Percentiles rank a stretch among this genome's conserved stretches.
Conservation (phyloP, 2,113 vertebrate species). For the Rhinopomastus cyanomelas region DNA sequence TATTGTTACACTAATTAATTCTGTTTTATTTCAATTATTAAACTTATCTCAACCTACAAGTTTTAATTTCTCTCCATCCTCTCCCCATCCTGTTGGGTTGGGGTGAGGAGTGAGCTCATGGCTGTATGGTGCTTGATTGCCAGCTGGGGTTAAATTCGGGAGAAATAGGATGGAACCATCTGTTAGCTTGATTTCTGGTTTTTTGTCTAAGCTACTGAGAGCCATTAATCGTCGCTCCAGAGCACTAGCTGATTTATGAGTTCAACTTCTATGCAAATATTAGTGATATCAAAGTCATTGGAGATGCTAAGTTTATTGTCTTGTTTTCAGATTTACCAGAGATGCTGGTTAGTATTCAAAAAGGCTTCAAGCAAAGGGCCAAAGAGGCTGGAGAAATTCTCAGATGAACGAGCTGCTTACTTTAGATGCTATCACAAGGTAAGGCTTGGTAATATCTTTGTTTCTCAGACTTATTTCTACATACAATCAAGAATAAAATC, state of each 20-base stretch:
- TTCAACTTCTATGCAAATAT: neutral
- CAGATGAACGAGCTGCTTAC: slow-evolving; percentile 83
- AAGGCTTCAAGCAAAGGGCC: slow-evolving; percentile 87
- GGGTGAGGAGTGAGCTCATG: neutral
- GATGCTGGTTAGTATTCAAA: slow-evolving; percentile 86
- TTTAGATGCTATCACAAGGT: slow-evolving; percentile 86
- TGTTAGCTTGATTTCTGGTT: neutral
- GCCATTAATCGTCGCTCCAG: neutral
- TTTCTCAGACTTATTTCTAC: neutral
- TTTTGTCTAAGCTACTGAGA: neutral
- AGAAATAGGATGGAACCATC: neutral
- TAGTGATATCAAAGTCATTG: neutral
- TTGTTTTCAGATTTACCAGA: slow-evolving; percentile 82
- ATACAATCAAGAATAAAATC: neutral
- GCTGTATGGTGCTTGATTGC: neutral
- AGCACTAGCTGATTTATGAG: neutral
- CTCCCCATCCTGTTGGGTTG: neutral
- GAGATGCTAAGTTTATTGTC: neutral
- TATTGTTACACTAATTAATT: neutral
- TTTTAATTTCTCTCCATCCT: neutral
- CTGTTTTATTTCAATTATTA: neutral
- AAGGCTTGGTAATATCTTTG: neutral
- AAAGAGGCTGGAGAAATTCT: slow-evolving; percentile 85
- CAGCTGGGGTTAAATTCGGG: neutral
- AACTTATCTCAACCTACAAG: neutral